phyloP scores from a whole-genome alignment of 1,140 invertebrate species.

The Belonocnema kinseyi region DNA sequence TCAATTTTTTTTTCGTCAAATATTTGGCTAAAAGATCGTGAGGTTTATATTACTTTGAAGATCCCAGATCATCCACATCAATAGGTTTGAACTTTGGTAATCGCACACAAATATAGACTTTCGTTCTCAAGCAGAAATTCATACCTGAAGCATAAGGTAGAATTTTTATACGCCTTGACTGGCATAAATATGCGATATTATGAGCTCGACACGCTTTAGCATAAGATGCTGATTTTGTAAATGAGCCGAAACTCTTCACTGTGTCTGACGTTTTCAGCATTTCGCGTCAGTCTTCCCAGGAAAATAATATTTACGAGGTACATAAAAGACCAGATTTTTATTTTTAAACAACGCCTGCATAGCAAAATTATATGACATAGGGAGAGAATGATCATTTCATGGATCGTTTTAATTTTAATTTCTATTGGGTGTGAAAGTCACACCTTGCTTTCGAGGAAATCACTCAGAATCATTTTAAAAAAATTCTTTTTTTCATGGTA shows the following conservation, averaged over 20 bases:
- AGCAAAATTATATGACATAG: neutral
- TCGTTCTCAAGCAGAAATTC: constrained; percentile 14
- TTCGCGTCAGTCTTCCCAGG: neutral
- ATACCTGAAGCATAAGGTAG: constrained; percentile 63
- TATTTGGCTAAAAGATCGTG: neutral
- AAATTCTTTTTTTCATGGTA: no score
- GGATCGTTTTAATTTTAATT: no score
- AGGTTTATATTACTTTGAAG: constrained; percentile 4
- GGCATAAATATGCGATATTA: constrained; percentile 66
- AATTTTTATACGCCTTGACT: constrained; percentile 61
- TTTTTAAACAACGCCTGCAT: neutral
- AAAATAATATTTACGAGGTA: neutral
- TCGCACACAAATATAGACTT: neutral
- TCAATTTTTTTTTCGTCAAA: no score
- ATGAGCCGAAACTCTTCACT: constrained; percentile 47
- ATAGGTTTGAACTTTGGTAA: neutral
- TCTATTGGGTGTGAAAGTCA: no score
- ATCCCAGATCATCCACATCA: constrained; percentile 5
- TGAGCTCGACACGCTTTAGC: constrained; percentile 55
- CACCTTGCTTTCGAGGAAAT: no score
- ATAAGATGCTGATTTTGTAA: constrained; percentile 54
- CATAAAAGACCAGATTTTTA: neutral
- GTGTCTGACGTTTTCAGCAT: constrained; percentile 16
- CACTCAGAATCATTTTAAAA: no score
- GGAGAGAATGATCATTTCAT: no score